Percentiles rank a stretch among this genome's conserved stretches.
phyloP scores from a whole-genome alignment of 1,140 invertebrate species.

The Argopecten irradians region DNA sequence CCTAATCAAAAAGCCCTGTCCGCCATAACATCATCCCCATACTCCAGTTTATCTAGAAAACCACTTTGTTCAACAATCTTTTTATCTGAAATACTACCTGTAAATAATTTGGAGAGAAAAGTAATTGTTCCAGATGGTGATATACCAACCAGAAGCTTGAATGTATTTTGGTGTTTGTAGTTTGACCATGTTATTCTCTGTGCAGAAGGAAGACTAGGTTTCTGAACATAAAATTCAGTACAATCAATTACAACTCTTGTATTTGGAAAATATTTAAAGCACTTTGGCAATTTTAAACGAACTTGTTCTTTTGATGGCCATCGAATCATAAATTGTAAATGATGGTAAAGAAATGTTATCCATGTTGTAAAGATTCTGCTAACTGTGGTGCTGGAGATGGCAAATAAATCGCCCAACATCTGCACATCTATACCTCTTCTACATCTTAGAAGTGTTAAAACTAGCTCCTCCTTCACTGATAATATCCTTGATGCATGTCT shows the following conservation, averaged over 20 bases:
- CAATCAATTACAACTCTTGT: conserved; percentile 37
- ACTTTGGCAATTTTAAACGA: not conserved
- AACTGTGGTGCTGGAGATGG: too few relatives aligned
- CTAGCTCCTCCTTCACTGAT: too few relatives aligned
- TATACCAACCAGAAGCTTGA: conserved; percentile 68
- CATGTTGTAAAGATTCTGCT: conserved; percentile 35
- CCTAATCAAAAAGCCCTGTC: conserved; percentile 56
- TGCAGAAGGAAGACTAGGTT: conserved; percentile 53
- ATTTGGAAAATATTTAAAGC: conserved; percentile 19
- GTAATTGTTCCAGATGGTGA: conserved; percentile 59
- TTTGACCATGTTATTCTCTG: conserved; percentile 61
- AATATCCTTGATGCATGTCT: too few relatives aligned
- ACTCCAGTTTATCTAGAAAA: conserved; percentile 52
- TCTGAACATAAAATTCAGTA: conserved; percentile 47
- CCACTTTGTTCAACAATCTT: conserved; percentile 60
- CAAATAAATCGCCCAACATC: too few relatives aligned
- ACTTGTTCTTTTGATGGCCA: conserved; percentile 5
- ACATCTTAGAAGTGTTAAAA: too few relatives aligned
- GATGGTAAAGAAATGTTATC: not conserved
- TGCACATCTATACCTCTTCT: too few relatives aligned
- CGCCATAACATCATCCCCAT: conserved; percentile 53
- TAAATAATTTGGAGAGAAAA: conserved; percentile 63
- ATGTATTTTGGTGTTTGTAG: conserved; percentile 68
- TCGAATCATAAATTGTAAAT: not conserved
- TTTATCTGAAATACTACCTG: conserved; percentile 65